phyloP scores from a whole-genome alignment of 64 coral and sea anemone species.

The Montipora foliosa region DNA sequence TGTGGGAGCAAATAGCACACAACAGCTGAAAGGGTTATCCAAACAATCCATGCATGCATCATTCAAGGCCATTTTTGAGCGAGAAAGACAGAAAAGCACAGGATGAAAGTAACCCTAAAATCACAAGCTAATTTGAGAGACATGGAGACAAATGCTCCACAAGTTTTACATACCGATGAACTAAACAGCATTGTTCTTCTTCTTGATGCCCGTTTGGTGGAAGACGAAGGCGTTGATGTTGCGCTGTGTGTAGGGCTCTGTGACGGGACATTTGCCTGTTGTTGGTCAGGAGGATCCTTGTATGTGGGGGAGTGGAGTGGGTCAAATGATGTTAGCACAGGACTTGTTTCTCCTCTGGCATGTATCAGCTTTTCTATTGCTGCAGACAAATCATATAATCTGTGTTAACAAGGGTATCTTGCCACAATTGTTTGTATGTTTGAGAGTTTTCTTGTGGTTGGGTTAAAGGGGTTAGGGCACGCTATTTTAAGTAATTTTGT shows the following conservation, averaged over 20 bases:
- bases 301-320: conserved; percentile 80
- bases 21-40: too few relatives aligned
- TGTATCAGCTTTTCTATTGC: conserved; percentile 97
- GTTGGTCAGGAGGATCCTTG: conserved; percentile 65
- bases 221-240: conserved; percentile 86
- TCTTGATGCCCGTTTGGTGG: conserved; percentile 78
- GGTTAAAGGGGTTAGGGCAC: too few relatives aligned
- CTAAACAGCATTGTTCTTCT: conserved; percentile 96
- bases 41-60: too few relatives aligned
- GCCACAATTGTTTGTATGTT: too few relatives aligned
- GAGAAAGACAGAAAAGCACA: too few relatives aligned
- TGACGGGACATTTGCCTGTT: conserved; percentile 48
- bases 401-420: too few relatives aligned
- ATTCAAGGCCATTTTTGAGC: too few relatives aligned
- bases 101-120: too few relatives aligned
- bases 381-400: conserved; percentile 27
- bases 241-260: conserved; percentile 82
- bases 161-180: conserved; percentile 42
- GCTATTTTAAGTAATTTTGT: too few relatives aligned
- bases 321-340: conserved; percentile 94
- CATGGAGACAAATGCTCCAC: background rate
- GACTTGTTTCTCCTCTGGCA: conserved; percentile 78
- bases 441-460: too few relatives aligned
- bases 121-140: too few relatives aligned
- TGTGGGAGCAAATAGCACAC: too few relatives aligned